Evolutionary conservation across 2,113 vertebrate species (phyloP).

Genomic region (Platysternon megacephalum): DNA sequence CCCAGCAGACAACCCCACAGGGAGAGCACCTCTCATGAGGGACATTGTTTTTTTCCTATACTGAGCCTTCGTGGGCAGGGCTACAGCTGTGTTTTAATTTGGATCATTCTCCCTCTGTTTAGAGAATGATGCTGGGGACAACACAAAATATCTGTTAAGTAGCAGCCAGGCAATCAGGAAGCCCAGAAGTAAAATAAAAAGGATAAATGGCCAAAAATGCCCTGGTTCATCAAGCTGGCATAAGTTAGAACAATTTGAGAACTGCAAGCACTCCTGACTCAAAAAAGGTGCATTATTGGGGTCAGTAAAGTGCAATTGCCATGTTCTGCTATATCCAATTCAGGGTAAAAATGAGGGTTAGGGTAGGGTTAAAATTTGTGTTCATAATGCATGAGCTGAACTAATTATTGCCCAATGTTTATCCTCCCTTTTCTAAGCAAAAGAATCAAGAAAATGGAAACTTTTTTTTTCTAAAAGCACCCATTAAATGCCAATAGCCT

Average conservation of each 20-base stretch:
- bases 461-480: neutral
- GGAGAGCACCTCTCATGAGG: neutral
- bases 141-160: neutral
- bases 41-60: neutral
- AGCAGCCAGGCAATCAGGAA: neutral
- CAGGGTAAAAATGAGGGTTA: neutral
- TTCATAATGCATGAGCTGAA: neutral
- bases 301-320: neutral
- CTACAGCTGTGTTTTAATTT: neutral
- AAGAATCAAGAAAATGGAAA: neutral
- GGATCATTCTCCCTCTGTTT: neutral
- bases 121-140: neutral
- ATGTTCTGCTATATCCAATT: neutral
- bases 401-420: neutral
- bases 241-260: neutral
- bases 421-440: neutral
- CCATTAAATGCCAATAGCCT: neutral
- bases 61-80: neutral
- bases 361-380: neutral
- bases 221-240: neutral
- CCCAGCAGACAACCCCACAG: too few species aligned
- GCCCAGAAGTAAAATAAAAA: neutral
- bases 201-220: neutral
- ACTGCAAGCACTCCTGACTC: neutral
- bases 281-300: neutral